Percentiles rank a stretch among this genome's conserved stretches.
Conservation (phyloP, 2,113 vertebrate genomes). For the Periophthalmodon schlosseri region DNA sequence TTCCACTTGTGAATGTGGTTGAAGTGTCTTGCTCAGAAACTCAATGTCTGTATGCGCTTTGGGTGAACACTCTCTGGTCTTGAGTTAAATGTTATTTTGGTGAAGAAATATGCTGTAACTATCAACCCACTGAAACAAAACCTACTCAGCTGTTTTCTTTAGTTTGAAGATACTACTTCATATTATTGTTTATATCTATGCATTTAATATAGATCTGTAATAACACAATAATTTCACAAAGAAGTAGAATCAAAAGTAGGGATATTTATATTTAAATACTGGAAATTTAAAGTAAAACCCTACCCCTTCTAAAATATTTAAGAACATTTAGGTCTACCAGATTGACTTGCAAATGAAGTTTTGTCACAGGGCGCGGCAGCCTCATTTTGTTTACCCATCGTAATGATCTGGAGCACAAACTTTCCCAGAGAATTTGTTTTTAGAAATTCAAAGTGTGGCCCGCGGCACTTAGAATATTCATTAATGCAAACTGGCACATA, state of each 20-base stretch:
- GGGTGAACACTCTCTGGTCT: neutral
- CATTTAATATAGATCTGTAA: too few relatives aligned
- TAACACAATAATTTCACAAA: too few relatives aligned
- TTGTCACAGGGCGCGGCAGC: slow-evolving; percentile 19
- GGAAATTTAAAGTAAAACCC: too few relatives aligned
- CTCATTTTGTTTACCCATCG: slow-evolving; percentile 13
- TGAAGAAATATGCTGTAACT: neutral
- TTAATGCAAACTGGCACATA: slow-evolving; percentile 10
- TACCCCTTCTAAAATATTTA: neutral
- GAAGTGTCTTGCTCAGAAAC: neutral
- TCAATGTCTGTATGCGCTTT: neutral
- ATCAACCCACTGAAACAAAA: neutral
- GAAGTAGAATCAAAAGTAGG: too few relatives aligned
- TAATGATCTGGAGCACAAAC: slow-evolving; percentile 24
- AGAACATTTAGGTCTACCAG: slow-evolving; percentile 40
- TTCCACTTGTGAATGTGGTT: neutral
- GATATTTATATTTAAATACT: too few relatives aligned
- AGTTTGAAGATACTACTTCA: too few relatives aligned
- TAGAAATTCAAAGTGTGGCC: slow-evolving; percentile 15
- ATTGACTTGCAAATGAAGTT: slow-evolving; percentile 26
- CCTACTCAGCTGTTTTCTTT: too few relatives aligned
- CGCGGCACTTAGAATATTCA: neutral
- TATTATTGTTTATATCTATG: too few relatives aligned
- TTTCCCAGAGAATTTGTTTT: slow-evolving; percentile 41
- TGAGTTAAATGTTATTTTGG: too few relatives aligned